A percentile compares a stretch with the other conserved stretches of the same genome.
These are phyloP conservation scores for Cisticola juncidis DNA, from an alignment of 2,113 vertebrate species.

Conservation along the genomic window DNA sequence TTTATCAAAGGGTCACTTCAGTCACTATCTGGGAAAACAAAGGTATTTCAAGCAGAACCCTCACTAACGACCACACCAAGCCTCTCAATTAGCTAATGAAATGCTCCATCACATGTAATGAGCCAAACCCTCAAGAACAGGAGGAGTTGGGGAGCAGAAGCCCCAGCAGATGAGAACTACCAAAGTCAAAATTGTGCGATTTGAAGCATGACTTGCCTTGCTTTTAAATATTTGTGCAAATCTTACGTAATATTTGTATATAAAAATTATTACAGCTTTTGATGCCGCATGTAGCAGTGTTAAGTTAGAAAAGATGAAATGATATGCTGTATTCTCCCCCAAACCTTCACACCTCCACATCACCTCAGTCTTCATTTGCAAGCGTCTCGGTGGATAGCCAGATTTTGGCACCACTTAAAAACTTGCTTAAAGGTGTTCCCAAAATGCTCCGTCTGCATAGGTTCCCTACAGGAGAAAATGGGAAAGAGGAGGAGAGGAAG, in stretches of 20 bases:
- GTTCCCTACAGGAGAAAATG: slow-evolving; percentile 91
- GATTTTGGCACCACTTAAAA: slow-evolving; percentile 92
- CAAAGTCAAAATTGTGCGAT: slow-evolving; percentile 28
- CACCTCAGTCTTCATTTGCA: slow-evolving; percentile 82
- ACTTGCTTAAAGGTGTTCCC: slow-evolving; percentile 93
- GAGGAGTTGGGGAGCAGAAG: not conserved
- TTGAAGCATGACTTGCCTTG: slow-evolving; percentile 48
- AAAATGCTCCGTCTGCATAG: slow-evolving; percentile 87
- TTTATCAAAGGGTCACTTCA: not conserved
- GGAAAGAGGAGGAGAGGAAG: slow-evolving; percentile 92
- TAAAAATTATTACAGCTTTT: slow-evolving; percentile 60
- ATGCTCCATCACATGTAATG: not conserved
- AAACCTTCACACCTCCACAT: not conserved
- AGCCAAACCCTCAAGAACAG: not conserved
- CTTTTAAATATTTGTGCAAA: slow-evolving; percentile 79
- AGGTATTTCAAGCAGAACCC: not conserved
- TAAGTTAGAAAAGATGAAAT: slow-evolving; percentile 31
- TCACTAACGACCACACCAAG: not conserved
- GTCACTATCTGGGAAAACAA: not conserved
- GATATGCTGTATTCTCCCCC: not conserved
- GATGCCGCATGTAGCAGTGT: slow-evolving; percentile 43
- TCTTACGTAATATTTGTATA: slow-evolving; percentile 40
- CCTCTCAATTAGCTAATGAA: not conserved
- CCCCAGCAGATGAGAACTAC: not conserved
- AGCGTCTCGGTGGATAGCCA: slow-evolving; percentile 97